phyloP scores from a whole-genome alignment of 1,140 invertebrate genomes.

The Formica exsecta region DNA sequence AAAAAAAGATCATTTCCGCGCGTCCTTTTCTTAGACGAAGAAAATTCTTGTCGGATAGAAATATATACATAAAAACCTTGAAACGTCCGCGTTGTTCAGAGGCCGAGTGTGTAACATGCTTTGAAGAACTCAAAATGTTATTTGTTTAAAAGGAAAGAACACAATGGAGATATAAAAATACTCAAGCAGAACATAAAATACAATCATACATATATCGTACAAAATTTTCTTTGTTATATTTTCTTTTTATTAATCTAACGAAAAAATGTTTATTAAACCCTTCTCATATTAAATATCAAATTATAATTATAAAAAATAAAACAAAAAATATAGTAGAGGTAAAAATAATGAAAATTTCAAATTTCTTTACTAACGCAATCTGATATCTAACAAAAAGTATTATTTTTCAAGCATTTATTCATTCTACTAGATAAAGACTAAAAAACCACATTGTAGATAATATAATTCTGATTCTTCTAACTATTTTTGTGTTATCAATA shows the following conservation, averaged over 20 bases:
- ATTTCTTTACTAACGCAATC: neutral
- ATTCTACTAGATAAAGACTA: neutral
- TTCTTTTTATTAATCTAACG: neutral
- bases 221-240: neutral
- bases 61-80: neutral
- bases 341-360: neutral
- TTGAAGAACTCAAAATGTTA: conserved; percentile 6
- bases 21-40: neutral
- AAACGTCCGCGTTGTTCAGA: neutral
- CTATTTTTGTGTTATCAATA: neutral
- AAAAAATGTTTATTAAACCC: neutral
- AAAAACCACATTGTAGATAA: neutral
- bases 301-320: neutral
- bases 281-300: neutral
- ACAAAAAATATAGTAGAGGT: neutral
- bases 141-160: neutral
- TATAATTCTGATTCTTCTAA: neutral
- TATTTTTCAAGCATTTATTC: too few relatives aligned
- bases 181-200: neutral
- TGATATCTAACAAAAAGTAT: neutral
- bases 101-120: neutral
- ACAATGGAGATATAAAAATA: neutral
- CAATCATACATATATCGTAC: neutral
- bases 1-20: neutral
- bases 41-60: neutral